phyloP scores from a whole-genome alignment of 2,113 vertebrate species.

The Chionodraco myersi region DNA sequence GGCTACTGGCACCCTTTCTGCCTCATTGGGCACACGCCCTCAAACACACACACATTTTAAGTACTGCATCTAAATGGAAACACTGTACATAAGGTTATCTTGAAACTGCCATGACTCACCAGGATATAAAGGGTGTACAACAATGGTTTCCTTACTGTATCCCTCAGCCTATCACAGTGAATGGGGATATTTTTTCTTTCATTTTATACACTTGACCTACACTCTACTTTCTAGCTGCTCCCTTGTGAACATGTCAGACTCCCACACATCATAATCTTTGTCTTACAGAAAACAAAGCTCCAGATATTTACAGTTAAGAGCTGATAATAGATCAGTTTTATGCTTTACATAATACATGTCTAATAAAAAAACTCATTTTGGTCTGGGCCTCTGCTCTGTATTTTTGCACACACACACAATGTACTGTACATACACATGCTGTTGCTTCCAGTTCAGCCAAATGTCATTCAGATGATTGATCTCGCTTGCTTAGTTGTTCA shows the following conservation, averaged over 20 bases:
- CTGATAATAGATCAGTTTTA: constrained; percentile 28
- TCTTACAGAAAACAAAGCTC: constrained; percentile 20
- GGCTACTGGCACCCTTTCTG: constrained; percentile 58
- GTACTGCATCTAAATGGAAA: constrained; percentile 11
- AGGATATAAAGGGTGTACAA: constrained; percentile 5
- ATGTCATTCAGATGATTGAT: constrained; percentile 69
- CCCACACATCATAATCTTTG: constrained; percentile 24
- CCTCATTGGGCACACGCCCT: constrained; percentile 39
- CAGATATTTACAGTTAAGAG: neutral
- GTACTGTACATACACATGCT: neutral
- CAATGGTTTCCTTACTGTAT: neutral
- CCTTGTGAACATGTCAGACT: constrained; percentile 17
- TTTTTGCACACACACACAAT: neutral
- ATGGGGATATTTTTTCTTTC: neutral
- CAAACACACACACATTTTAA: constrained; percentile 4
- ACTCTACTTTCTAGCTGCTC: constrained; percentile 25
- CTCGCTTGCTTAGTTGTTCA: constrained; percentile 52
- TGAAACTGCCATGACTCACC: constrained; percentile 1
- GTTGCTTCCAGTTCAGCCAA: constrained; percentile 31
- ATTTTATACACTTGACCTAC: constrained; percentile 27
- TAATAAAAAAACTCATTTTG: too few relatives aligned
- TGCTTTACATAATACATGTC: too few relatives aligned
- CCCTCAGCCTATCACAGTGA: neutral
- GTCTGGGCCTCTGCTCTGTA: neutral
- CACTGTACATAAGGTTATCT: constrained; percentile 13